Evolutionary conservation across 2,888 invertebrate genomes (phyloP).

Genomic region (Dendrolimus houi): DNA sequence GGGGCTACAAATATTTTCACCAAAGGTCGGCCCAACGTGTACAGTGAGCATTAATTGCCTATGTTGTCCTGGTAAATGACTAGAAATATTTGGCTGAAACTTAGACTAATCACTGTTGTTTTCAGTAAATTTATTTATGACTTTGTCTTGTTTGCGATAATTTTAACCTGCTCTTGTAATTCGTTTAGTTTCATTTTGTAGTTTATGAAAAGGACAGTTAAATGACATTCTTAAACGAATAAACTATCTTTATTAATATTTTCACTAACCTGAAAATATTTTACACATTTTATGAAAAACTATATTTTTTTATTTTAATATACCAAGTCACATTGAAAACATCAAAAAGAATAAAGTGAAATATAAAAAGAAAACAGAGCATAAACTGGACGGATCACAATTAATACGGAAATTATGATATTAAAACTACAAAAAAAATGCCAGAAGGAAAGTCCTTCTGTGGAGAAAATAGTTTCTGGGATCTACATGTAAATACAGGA

Average conservation of each 20-base stretch:
- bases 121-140: not conserved
- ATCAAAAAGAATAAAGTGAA: not conserved
- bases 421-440: no score
- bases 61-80: constrained; percentile 15
- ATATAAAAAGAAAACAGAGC: not conserved
- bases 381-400: constrained; percentile 49
- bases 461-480: no score
- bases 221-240: not conserved
- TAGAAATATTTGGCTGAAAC: constrained; percentile 30
- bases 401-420: constrained; percentile 15
- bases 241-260: not conserved
- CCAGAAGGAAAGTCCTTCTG: no score
- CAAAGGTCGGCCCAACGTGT: no score
- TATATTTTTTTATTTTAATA: not conserved
- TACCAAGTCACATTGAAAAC: not conserved
- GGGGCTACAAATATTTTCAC: no score
- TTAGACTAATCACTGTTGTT: constrained; percentile 16
- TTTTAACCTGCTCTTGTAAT: constrained; percentile 8
- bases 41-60: no score
- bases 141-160: constrained; percentile 15
- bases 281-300: not conserved
- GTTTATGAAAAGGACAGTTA: not conserved
- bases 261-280: not conserved
- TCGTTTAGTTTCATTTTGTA: constrained; percentile 7
- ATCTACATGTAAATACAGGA: no score